phyloP scores from a whole-genome alignment of 1,140 invertebrate species.

The Epicauta chinensis region DNA sequence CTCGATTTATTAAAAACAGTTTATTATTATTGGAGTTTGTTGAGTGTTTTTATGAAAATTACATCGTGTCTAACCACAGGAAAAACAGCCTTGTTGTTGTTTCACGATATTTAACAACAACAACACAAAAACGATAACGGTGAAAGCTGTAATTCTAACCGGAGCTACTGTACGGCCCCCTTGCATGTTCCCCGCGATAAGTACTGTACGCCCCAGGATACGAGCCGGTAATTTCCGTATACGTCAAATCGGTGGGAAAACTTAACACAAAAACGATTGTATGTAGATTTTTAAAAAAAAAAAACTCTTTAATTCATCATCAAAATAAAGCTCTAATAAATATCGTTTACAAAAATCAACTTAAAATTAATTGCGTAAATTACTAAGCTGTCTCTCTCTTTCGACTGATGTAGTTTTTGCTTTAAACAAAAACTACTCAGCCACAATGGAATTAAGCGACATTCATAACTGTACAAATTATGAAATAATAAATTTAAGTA shows the following conservation, averaged over 20 bases:
- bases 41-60: no score
- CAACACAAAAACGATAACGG: constrained; percentile 20
- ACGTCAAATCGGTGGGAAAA: neutral
- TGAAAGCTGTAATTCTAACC: constrained; percentile 14
- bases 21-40: no score
- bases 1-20: no score
- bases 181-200: constrained; percentile 14
- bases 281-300: no score
- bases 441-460: no score
- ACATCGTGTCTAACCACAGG: no score
- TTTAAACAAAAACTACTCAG: neutral
- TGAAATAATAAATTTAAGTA: no score
- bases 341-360: constrained; percentile 7
- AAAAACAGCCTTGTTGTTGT: constrained; percentile 17
- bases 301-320: constrained; percentile 1
- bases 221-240: constrained; percentile 11
- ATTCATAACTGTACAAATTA: no score
- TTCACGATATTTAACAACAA: constrained; percentile 10
- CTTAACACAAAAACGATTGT: no score
- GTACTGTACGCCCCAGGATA: constrained; percentile 7
- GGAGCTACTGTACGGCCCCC: constrained; percentile 17
- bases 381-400: no score
- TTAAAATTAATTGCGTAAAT: neutral
- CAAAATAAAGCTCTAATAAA: constrained; percentile 16
- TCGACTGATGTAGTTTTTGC: neutral